Evolutionary conservation across 1,140 invertebrate species (phyloP).

Genomic region (Thalassaphorura encarpata): DNA sequence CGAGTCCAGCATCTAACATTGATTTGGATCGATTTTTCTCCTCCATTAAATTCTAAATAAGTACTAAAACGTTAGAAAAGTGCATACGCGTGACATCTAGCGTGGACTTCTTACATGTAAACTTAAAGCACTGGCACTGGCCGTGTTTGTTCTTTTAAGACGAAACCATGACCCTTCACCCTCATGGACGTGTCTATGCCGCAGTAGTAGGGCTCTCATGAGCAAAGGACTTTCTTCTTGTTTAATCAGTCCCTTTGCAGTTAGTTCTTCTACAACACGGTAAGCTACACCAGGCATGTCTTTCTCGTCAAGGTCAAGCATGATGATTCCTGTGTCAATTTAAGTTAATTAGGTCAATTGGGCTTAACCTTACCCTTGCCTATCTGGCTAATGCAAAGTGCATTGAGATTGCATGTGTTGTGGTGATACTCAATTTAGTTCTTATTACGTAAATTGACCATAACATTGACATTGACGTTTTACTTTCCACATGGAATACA

Average conservation of each 20-base stretch:
- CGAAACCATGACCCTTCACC: constrained; percentile 64
- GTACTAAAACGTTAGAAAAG: neutral
- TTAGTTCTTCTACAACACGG: constrained; percentile 74
- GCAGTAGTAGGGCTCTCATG: constrained; percentile 69
- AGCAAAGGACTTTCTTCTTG: constrained; percentile 69
- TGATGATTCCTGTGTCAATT: constrained; percentile 50
- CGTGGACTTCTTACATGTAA: constrained; percentile 18
- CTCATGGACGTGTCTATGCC: constrained; percentile 75
- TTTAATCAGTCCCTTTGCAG: constrained; percentile 70
- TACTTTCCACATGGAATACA: too few species aligned
- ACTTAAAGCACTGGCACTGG: constrained; percentile 19
- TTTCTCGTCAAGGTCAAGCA: constrained; percentile 79
- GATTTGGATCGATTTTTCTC: constrained; percentile 15
- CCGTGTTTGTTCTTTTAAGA: constrained; percentile 56
- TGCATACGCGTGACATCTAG: neutral
- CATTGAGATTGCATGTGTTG: too few species aligned
- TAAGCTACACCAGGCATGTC: constrained; percentile 74
- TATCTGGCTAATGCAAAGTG: neutral
- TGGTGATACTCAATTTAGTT: too few species aligned
- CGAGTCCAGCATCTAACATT: constrained; percentile 13
- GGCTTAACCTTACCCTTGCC: neutral
- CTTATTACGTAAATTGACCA: too few species aligned
- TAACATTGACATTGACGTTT: too few species aligned
- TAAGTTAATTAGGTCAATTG: constrained; percentile 1
- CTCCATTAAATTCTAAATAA: constrained; percentile 26